These are phyloP conservation scores for Capitulum mitella DNA, from an alignment of 2,888 invertebrate genomes.

Conservation along the genomic window DNA sequence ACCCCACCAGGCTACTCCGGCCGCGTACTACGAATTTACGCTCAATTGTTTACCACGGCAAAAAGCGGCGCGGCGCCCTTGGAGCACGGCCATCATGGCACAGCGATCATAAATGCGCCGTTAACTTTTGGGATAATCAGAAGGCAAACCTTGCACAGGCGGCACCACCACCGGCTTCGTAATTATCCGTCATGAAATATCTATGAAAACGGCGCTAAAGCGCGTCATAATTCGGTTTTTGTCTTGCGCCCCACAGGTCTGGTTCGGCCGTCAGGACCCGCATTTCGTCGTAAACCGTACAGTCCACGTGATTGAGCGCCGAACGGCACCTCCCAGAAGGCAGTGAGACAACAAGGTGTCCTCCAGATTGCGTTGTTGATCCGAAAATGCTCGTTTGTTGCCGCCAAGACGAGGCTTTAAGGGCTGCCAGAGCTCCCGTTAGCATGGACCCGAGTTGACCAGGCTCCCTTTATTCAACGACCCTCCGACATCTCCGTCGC, in stretches of 20 bases:
- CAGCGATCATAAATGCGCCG: background rate
- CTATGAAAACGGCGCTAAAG: background rate
- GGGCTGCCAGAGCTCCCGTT: no score
- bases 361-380: background rate
- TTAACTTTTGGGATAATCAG: background rate
- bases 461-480: no score
- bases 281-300: background rate
- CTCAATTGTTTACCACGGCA: background rate
- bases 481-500: no score
- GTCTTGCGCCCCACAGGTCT: background rate
- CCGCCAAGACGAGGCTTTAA: no score
- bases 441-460: no score
- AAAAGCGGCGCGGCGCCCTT: background rate
- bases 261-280: background rate
- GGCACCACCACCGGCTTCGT: background rate
- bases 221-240: conserved; percentile 8
- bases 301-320: background rate
- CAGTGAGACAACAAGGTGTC: background rate
- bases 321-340: background rate
- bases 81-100: background rate
- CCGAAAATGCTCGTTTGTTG: background rate
- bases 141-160: background rate
- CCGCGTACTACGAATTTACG: conserved; percentile 2
- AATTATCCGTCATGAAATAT: conserved; percentile 22
- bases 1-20: no score